Conservation (phyloP, 2,797 vertebrate genomes). For the Spinibarbus caldwelli region DNA sequence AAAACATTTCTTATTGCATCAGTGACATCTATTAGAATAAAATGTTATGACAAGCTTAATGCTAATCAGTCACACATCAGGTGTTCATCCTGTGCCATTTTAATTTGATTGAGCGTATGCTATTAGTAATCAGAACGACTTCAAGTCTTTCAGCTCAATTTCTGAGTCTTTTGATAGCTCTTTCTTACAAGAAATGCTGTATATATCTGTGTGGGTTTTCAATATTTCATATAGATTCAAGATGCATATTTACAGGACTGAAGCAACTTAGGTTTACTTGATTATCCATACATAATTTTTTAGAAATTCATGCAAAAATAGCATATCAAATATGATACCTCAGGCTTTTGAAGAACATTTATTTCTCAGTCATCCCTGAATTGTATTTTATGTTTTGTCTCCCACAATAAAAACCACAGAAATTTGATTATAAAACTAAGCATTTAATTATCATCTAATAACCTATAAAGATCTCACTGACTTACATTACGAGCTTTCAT, state of each 20-base stretch:
- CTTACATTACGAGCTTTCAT: too few relatives aligned
- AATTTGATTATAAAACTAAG: background rate
- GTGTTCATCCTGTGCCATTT: background rate
- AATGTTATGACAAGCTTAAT: constrained; percentile 6
- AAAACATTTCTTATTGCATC: background rate
- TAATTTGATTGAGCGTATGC: background rate
- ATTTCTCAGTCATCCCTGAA: background rate
- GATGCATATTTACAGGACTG: background rate
- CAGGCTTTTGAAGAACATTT: background rate
- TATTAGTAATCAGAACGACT: background rate
- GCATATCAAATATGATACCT: background rate
- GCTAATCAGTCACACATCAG: constrained; percentile 1
- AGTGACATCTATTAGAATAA: background rate
- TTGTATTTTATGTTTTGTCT: background rate
- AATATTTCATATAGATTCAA: background rate
- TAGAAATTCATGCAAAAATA: background rate
- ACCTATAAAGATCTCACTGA: too few relatives aligned
- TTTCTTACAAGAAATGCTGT: background rate
- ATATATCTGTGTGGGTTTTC: background rate
- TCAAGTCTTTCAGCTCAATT: background rate
- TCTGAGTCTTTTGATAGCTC: background rate
- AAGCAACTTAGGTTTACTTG: background rate
- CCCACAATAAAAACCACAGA: background rate
- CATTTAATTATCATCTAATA: background rate
- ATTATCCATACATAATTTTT: background rate